phyloP scores from a whole-genome alignment of 2,888 invertebrate species.

The Ceramica pisi region DNA sequence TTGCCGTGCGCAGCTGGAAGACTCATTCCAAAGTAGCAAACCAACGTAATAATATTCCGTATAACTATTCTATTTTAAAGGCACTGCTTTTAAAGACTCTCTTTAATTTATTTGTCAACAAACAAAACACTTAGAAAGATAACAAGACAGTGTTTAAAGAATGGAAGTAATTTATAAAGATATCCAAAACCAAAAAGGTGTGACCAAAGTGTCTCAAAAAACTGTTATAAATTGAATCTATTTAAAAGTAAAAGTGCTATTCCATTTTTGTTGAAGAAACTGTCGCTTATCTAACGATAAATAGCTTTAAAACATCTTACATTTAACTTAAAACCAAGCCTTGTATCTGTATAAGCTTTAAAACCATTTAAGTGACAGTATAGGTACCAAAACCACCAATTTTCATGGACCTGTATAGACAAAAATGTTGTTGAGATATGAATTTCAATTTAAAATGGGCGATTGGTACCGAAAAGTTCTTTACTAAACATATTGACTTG shows the following conservation, averaged over 20 bases:
- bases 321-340: slow-evolving; percentile 79
- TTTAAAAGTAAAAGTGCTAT: slow-evolving; percentile 70
- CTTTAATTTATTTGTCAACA: slow-evolving; percentile 30
- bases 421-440: slow-evolving; percentile 20
- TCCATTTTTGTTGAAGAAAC: slow-evolving; percentile 62
- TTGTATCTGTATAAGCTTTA: slow-evolving; percentile 82
- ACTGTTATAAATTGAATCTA: slow-evolving; percentile 66
- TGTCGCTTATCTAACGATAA: slow-evolving; percentile 61
- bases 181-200: slow-evolving; percentile 42
- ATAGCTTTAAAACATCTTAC: slow-evolving; percentile 73
- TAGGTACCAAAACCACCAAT: slow-evolving; percentile 70
- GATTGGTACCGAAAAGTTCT: slow-evolving; percentile 57
- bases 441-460: slow-evolving; percentile 66
- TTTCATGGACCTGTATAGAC: slow-evolving; percentile 49
- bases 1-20: too few relatives aligned
- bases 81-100: background rate
- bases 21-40: too few relatives aligned
- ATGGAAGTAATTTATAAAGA: slow-evolving; percentile 45
- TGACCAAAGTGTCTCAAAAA: slow-evolving; percentile 49
- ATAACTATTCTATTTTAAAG: too few relatives aligned
- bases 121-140: slow-evolving; percentile 44
- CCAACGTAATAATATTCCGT: too few relatives aligned
- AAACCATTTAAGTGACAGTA: slow-evolving; percentile 77
- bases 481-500: slow-evolving; percentile 75
- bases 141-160: slow-evolving; percentile 18